Evolutionary conservation across 2,113 vertebrate genomes (phyloP), one percentile per base, ranked within the genome.

Genomic region (Poecilia latipinna): DNA sequence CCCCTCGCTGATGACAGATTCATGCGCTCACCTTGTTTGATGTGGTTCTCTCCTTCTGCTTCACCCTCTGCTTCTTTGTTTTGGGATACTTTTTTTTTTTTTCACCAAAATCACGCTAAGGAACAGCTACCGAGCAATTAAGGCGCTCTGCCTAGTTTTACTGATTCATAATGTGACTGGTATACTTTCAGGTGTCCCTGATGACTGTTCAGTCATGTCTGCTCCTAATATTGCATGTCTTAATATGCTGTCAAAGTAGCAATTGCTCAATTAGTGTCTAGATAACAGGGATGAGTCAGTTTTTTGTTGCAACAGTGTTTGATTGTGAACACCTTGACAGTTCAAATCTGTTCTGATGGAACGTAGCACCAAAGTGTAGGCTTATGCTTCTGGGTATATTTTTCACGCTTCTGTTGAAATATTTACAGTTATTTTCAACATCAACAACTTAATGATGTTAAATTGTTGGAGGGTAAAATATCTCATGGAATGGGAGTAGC

Each of bases 1-100:
- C 88, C 90, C 89, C 82, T 94, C 92, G 88, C 73, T 81, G 91
- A 85, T 94, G 93, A 94, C 93, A 94, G 91, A 92, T 92, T 91
- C 88, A 94, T 92, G 89, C 79, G 33, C 80, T 61, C 84, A 82
- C 61, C 66, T 73, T 42, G 81, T 93, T 93, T 94, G 91, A 93
- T 92, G 92, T 91, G 91, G 90, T 83, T 90, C 85, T 82, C 78
- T 81, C 84, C 86, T 87, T 82, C 78, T 81, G 77, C 83, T 81
- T 83, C 64, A 24, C 86, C 85, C 78, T 86, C 77, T 35, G 64
- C 76, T 84, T 75, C 74, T 88, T 85, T 86, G 71, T 62, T 76
- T 88, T 81, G 70, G 80, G 69, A 89, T 83, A 61, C 15, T 39
- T 85, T 78, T 82, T 81, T 77, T 77, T 83, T 82, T 83, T 65